phyloP scores from a whole-genome alignment of 2,797 vertebrate genomes.

The Pseudochirops corinnae region DNA sequence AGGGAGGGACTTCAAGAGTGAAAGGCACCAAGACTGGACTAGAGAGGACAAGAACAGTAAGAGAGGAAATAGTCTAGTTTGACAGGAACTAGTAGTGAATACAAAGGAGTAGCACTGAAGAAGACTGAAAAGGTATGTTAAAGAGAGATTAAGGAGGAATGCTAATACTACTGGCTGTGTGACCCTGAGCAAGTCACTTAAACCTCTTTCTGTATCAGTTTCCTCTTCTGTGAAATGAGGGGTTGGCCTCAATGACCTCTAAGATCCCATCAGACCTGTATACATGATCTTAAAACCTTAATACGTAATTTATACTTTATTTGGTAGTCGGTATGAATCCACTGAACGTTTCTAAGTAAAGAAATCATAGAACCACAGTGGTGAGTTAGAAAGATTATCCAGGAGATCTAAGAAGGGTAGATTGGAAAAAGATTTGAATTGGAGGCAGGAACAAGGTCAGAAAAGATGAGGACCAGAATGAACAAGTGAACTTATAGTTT shows the following conservation, averaged over 20 bases:
- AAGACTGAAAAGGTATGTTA: no score
- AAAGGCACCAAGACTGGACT: no score
- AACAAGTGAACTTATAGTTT: neutral
- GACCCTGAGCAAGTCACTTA: neutral
- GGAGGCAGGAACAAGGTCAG: neutral
- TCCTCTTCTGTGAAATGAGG: neutral
- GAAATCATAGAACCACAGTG: neutral
- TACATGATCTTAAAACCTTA: neutral
- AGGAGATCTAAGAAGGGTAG: neutral
- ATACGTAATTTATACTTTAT: neutral
- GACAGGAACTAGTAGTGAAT: no score
- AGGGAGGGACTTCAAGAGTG: no score
- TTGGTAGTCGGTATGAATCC: neutral
- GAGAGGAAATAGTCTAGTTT: no score
- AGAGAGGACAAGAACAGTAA: no score
- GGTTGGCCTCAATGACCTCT: neutral
- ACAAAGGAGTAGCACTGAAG: no score
- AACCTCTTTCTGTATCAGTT: neutral
- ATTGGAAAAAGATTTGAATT: neutral
- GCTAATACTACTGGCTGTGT: fast-evolving
- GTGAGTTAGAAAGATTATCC: neutral
- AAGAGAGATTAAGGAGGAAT: no score
- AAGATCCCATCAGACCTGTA: neutral
- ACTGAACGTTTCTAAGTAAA: neutral
- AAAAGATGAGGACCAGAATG: neutral